Percentiles rank a stretch among this genome's conserved stretches.
These are phyloP conservation scores for Sebastes oblongus DNA, from an alignment of 2,797 vertebrate genomes.

Conservation along the genomic window DNA sequence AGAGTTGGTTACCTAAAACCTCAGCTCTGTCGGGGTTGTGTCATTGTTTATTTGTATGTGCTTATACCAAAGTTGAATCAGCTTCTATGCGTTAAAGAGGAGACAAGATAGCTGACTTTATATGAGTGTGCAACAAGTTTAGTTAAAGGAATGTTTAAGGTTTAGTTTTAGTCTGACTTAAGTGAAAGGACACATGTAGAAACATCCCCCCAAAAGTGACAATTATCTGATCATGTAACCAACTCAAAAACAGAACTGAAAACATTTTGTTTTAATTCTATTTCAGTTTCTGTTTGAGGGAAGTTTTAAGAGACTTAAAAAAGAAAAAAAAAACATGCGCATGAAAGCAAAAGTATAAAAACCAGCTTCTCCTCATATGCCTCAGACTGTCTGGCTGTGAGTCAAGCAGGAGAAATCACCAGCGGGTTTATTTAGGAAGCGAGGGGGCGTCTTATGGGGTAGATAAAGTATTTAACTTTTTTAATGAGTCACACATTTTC, in stretches of 20 bases:
- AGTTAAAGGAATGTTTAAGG: not conserved
- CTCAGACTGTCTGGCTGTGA: constrained; percentile 35
- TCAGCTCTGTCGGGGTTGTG: not conserved
- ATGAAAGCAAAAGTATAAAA: constrained; percentile 36
- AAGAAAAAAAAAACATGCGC: too few relatives aligned
- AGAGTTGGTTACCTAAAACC: not conserved
- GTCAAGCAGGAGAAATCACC: constrained; percentile 49
- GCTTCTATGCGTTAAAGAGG: constrained; percentile 6
- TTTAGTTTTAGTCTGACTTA: not conserved
- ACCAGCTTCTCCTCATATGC: not conserved
- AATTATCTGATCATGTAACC: not conserved
- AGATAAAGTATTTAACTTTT: constrained; percentile 44
- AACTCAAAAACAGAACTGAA: not conserved
- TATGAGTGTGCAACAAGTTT: not conserved
- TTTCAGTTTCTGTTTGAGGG: constrained; percentile 16
- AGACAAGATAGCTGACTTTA: not conserved
- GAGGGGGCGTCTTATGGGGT: constrained; percentile 39
- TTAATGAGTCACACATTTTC: constrained; percentile 71
- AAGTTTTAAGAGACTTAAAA: not conserved
- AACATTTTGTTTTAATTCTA: not conserved
- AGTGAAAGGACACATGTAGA: not conserved
- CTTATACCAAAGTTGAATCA: not conserved
- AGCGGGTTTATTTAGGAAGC: constrained; percentile 57
- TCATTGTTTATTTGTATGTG: not conserved
- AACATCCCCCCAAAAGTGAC: not conserved